phyloP scores from a whole-genome alignment of 2,113 vertebrate genomes.

The Hippocampus mohnikei region DNA sequence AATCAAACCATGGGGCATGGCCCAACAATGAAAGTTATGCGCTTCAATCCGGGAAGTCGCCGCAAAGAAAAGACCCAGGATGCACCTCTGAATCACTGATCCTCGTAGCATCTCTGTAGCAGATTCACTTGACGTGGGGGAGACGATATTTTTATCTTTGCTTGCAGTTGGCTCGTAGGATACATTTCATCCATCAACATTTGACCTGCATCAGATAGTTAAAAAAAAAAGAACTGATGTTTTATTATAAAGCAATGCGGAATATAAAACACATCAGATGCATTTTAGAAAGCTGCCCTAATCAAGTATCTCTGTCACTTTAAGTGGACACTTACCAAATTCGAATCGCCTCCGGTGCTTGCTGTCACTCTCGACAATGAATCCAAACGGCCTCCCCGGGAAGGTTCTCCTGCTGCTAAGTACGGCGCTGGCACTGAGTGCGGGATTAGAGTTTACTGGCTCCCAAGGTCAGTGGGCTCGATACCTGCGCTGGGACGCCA shows the following conservation, averaged over 20 bases:
- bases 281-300: constrained; percentile 28
- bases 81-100: constrained; percentile 51
- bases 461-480: constrained; percentile 92
- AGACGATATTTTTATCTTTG: constrained; percentile 43
- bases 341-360: constrained; percentile 19
- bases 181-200: constrained; percentile 31
- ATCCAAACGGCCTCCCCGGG: constrained; percentile 75
- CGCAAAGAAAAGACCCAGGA: constrained; percentile 56
- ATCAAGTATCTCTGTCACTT: constrained; percentile 53
- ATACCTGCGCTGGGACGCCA: constrained; percentile 95
- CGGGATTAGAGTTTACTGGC: constrained; percentile 90
- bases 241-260: constrained; percentile 47
- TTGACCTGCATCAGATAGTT: constrained; percentile 29
- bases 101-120: constrained; percentile 11
- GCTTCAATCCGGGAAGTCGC: constrained; percentile 62
- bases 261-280: constrained; percentile 51
- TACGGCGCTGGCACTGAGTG: constrained; percentile 78
- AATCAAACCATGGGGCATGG: constrained; percentile 50
- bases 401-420: constrained; percentile 81
- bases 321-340: constrained; percentile 51
- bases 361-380: constrained; percentile 70
- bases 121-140: constrained; percentile 35
- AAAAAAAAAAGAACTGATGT: constrained; percentile 29
- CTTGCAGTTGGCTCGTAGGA: constrained; percentile 40
- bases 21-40: constrained; percentile 44